Conservation (phyloP, 2,888 invertebrate genomes). For the Eupithecia pulchellata region DNA sequence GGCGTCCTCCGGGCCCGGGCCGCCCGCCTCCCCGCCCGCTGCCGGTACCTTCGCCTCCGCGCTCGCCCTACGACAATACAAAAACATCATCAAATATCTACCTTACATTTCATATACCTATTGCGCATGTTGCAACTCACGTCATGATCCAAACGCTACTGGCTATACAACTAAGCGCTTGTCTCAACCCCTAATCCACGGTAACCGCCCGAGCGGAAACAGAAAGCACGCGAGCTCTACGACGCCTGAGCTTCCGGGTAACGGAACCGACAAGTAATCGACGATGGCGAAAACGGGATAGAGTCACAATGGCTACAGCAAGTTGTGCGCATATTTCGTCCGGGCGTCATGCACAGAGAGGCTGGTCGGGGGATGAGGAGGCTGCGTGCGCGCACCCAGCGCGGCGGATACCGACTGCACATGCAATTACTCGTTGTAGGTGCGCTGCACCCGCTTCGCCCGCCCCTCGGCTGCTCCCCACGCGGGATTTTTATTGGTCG, state of each 20-base stretch:
- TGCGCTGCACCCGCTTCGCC: slow-evolving; percentile 76
- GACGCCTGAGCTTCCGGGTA: slow-evolving; percentile 63
- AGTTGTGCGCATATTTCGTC: slow-evolving; percentile 60
- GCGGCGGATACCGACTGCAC: slow-evolving; percentile 78
- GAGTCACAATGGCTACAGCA: slow-evolving; percentile 51
- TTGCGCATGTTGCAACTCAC: slow-evolving; percentile 62
- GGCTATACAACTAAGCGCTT: slow-evolving; percentile 43
- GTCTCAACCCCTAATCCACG: slow-evolving; percentile 56
- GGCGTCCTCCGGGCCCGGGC: slow-evolving; percentile 74
- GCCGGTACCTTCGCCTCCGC: slow-evolving; percentile 66
- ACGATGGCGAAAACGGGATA: slow-evolving; percentile 57
- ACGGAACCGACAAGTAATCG: slow-evolving; percentile 60
- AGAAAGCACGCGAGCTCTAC: slow-evolving; percentile 65
- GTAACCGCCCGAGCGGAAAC: slow-evolving; percentile 60
- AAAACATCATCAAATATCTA: slow-evolving; percentile 47
- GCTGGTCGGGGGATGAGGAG: slow-evolving; percentile 55
- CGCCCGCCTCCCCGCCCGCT: slow-evolving; percentile 72
- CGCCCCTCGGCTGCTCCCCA: slow-evolving; percentile 81
- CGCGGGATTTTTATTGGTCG: slow-evolving; percentile 82
- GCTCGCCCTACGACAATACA: slow-evolving; percentile 75
- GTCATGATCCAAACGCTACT: slow-evolving; percentile 62
- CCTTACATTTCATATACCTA: slow-evolving; percentile 19
- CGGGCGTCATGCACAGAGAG: slow-evolving; percentile 52
- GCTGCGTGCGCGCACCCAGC: slow-evolving; percentile 83
- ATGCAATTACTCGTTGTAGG: slow-evolving; percentile 64